These are phyloP conservation scores for Dendrolimus punctatus DNA, from an alignment of 1,140 invertebrate species.

Conservation along the genomic window DNA sequence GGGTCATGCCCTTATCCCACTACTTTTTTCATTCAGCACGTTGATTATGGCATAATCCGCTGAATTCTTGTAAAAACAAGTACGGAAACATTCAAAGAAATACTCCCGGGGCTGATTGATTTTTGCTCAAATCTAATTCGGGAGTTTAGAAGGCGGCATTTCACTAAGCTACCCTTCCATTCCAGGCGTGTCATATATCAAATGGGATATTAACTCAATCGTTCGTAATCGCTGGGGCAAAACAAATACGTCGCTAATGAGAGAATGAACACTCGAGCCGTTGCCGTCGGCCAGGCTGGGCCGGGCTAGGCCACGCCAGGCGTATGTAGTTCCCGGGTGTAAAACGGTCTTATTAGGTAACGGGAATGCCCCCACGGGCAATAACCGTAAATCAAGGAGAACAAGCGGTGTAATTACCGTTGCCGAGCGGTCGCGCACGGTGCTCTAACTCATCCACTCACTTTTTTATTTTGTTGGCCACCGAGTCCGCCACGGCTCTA, in stretches of 20 bases:
- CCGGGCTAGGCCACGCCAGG: constrained; percentile 11
- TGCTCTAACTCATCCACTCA: constrained; percentile 66
- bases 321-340: constrained; percentile 63
- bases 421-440: constrained; percentile 58
- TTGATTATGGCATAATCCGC: too few relatives aligned
- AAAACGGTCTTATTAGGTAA: constrained; percentile 71
- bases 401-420: constrained; percentile 70
- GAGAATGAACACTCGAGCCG: constrained; percentile 47
- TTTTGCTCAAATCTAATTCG: constrained; percentile 16
- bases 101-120: constrained; percentile 4
- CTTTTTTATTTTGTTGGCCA: constrained; percentile 68
- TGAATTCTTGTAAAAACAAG: too few relatives aligned
- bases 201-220: constrained; percentile 56
- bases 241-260: constrained; percentile 62
- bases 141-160: constrained; percentile 14
- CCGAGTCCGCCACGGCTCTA: constrained; percentile 55
- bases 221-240: constrained; percentile 45
- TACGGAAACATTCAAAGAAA: background rate
- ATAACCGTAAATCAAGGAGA: constrained; percentile 71
- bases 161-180: constrained; percentile 39
- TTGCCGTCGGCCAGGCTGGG: constrained; percentile 25
- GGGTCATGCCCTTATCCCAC: too few relatives aligned
- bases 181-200: constrained; percentile 46
- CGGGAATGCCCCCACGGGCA: constrained; percentile 65
- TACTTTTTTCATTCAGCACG: too few relatives aligned